Percentiles rank a stretch among this genome's conserved stretches.
Conservation (phyloP, 2,888 invertebrate genomes). For the Perdita meconis region DNA sequence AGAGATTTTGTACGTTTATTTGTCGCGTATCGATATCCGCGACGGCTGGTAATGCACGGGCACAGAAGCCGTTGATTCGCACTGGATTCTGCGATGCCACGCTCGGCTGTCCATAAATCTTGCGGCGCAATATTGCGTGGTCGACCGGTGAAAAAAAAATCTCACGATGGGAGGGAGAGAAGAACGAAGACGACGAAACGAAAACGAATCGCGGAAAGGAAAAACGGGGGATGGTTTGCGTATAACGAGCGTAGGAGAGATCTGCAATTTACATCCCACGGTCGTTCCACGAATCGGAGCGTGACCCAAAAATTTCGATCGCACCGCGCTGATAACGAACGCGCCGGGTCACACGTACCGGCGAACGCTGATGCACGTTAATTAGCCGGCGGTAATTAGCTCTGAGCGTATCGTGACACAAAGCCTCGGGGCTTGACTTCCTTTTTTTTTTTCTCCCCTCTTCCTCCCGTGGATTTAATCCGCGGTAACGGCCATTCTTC, state of each 20-base stretch:
- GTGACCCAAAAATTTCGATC: conserved; percentile 40
- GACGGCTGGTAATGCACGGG: conserved; percentile 45
- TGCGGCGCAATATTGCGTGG: conserved; percentile 59
- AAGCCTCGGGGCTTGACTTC: neutral
- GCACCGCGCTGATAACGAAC: conserved; percentile 29
- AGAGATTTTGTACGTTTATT: conserved; percentile 70
- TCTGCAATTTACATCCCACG: conserved; percentile 43
- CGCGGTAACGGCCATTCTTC: conserved; percentile 16
- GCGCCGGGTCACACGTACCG: neutral
- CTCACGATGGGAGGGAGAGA: neutral
- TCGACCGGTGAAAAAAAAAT: conserved; percentile 11
- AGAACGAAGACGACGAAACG: neutral
- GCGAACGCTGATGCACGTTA: conserved; percentile 38
- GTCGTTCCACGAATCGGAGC: conserved; percentile 13
- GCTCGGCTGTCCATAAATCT: conserved; percentile 55
- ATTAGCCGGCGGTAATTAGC: conserved; percentile 52
- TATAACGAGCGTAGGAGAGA: conserved; percentile 13
- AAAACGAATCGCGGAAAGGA: too few species aligned
- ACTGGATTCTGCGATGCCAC: conserved; percentile 36
- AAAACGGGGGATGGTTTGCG: conserved; percentile 13
- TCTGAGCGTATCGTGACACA: conserved; percentile 22
- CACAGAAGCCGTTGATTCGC: conserved; percentile 45
- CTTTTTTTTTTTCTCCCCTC: too few species aligned
- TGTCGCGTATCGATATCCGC: conserved; percentile 67
- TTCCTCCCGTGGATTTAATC: conserved; percentile 25